Conservation (phyloP, 2,888 invertebrate species). For the Dysmachus trigonus region DNA sequence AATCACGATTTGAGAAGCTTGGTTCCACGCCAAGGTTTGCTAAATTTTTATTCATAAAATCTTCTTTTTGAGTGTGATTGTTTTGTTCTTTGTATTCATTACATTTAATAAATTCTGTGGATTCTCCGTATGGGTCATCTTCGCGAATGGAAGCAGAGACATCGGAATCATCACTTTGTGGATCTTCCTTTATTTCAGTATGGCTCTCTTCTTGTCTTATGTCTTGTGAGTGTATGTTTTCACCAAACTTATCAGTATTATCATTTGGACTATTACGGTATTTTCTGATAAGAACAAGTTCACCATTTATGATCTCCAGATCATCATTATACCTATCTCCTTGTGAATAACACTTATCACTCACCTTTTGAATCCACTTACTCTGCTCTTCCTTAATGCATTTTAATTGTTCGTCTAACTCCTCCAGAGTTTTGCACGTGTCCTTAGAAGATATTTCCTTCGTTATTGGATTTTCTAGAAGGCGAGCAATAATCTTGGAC, state of each 20-base stretch:
- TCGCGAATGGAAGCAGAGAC: neutral
- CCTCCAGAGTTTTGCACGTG: conserved; percentile 35
- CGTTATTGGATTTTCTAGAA: conserved; percentile 47
- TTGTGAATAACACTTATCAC: conserved; percentile 56
- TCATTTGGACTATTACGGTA: conserved; percentile 51
- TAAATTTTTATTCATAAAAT: neutral
- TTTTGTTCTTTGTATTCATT: neutral
- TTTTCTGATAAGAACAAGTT: conserved; percentile 57
- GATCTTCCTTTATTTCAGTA: neutral
- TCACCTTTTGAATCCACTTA: conserved; percentile 51
- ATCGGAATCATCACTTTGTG: neutral
- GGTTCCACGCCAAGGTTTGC: neutral
- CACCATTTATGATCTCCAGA: conserved; percentile 58
- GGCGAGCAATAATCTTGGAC: conserved; percentile 23
- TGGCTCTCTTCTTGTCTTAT: neutral
- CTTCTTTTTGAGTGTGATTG: neutral
- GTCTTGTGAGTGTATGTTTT: neutral
- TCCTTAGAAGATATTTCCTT: conserved; percentile 52
- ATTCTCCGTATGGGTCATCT: neutral
- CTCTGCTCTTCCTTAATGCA: conserved; percentile 51
- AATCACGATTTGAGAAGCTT: neutral
- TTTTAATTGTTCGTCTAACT: conserved; percentile 53
- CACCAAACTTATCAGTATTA: neutral
- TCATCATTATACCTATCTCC: conserved; percentile 57
- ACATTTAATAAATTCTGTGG: neutral